These are phyloP conservation scores for Microctonus brassicae DNA, from an alignment of 2,888 invertebrate genomes.

Conservation along the genomic window DNA sequence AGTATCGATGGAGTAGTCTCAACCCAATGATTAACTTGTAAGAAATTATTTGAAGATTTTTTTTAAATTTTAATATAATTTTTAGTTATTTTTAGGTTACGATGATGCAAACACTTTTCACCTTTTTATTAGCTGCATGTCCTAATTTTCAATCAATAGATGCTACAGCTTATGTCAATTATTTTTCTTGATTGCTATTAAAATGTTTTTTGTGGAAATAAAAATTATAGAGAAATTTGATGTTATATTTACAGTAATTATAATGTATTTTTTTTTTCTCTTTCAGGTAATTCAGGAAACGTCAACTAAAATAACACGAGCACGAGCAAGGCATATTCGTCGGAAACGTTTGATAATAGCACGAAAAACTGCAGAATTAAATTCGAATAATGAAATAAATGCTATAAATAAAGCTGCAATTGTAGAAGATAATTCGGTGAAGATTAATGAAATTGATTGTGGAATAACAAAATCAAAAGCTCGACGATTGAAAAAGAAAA, in stretches of 20 bases:
- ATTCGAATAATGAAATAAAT: conserved; percentile 7
- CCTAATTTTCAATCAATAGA: not conserved
- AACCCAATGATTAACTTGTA: not conserved
- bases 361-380: conserved; percentile 49
- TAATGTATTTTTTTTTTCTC: not conserved
- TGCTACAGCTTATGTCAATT: not conserved
- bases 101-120: not conserved
- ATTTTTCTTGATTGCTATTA: not conserved
- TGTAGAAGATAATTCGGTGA: conserved; percentile 16
- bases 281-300: conserved; percentile 46
- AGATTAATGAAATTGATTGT: not conserved
- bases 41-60: not conserved
- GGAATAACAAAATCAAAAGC: conserved; percentile 51
- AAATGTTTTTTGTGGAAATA: not conserved
- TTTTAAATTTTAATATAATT: not conserved
- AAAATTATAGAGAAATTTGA: no score
- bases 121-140: not conserved
- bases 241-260: not conserved
- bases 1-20: not conserved
- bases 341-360: conserved; percentile 59
- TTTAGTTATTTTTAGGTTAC: not conserved
- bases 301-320: conserved; percentile 52
- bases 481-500: conserved; percentile 44
- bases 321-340: conserved; percentile 60
- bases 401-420: not conserved